A percentile compares a stretch with the other conserved stretches of the same genome.
These are phyloP conservation scores for Anodontia alba DNA, from an alignment of 2,888 invertebrate genomes.

Conservation along the genomic window DNA sequence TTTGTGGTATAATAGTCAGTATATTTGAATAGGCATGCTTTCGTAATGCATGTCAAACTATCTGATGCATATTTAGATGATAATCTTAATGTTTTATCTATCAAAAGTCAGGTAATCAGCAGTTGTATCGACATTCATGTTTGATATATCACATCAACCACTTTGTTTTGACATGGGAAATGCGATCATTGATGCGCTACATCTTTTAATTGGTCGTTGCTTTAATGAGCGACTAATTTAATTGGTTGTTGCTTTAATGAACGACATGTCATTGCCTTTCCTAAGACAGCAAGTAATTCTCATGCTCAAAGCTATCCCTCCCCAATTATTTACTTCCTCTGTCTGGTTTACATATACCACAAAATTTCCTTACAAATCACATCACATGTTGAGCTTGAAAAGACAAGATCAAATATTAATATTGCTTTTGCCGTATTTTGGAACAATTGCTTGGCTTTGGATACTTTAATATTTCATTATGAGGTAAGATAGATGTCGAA, in stretches of 20 bases:
- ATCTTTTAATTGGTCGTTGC: neutral
- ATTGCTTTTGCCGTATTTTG: too few species aligned
- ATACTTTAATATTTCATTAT: too few species aligned
- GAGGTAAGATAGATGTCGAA: too few species aligned
- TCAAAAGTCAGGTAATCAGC: constrained; percentile 1
- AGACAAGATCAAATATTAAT: neutral
- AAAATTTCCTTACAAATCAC: neutral
- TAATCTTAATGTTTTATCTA: too few species aligned
- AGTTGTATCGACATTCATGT: neutral
- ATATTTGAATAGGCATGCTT: too few species aligned
- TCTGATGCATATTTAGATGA: neutral
- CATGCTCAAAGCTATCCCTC: neutral
- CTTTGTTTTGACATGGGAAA: constrained; percentile 12
- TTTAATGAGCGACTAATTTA: too few species aligned
- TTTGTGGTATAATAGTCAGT: too few species aligned
- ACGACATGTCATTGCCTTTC: neutral
- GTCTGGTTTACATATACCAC: neutral
- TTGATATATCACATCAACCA: neutral
- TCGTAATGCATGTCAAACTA: neutral
- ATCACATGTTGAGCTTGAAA: neutral
- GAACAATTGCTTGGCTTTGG: too few species aligned
- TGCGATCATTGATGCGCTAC: neutral
- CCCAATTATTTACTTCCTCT: neutral
- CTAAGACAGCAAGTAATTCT: neutral
- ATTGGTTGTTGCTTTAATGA: neutral